Percentiles rank a stretch among this genome's conserved stretches.
These are phyloP conservation scores for Aythya baeri DNA, from an alignment of 2,113 vertebrate species.

Conservation along the genomic window DNA sequence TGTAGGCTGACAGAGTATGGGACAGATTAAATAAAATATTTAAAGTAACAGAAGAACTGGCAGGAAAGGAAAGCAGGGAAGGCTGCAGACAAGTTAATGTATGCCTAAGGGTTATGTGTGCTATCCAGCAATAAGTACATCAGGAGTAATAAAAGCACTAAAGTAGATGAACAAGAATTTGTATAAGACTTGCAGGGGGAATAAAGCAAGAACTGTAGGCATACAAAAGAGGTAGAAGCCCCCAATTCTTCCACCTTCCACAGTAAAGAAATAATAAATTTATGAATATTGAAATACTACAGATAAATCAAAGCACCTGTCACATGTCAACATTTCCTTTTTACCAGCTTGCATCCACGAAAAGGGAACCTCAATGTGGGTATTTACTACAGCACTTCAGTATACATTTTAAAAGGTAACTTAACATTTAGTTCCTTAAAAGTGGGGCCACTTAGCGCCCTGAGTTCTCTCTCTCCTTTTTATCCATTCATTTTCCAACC, in stretches of 20 bases:
- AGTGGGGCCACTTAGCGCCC: background rate
- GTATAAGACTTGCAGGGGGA: background rate
- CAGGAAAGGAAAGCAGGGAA: conserved; percentile 43
- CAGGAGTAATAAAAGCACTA: conserved; percentile 65
- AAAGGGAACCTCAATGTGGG: background rate
- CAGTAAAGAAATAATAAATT: background rate
- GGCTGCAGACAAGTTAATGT: conserved; percentile 52
- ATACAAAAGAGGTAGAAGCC: background rate
- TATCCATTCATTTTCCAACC: background rate
- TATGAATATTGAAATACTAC: background rate
- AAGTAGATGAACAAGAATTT: conserved; percentile 56
- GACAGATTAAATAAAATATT: conserved; percentile 53
- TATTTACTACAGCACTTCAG: background rate
- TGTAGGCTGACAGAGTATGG: background rate
- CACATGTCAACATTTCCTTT: background rate
- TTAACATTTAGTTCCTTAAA: background rate
- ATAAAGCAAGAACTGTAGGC: background rate
- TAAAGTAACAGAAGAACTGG: conserved; percentile 60
- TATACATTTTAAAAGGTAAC: background rate
- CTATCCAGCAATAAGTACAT: conserved; percentile 51
- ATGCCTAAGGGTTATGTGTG: conserved; percentile 50
- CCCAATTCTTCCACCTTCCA: background rate
- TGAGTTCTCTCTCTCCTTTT: background rate
- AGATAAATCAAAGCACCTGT: background rate
- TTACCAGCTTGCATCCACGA: background rate